Conservation (phyloP, 2,797 vertebrate genomes). For the Mastacembelus armatus region DNA sequence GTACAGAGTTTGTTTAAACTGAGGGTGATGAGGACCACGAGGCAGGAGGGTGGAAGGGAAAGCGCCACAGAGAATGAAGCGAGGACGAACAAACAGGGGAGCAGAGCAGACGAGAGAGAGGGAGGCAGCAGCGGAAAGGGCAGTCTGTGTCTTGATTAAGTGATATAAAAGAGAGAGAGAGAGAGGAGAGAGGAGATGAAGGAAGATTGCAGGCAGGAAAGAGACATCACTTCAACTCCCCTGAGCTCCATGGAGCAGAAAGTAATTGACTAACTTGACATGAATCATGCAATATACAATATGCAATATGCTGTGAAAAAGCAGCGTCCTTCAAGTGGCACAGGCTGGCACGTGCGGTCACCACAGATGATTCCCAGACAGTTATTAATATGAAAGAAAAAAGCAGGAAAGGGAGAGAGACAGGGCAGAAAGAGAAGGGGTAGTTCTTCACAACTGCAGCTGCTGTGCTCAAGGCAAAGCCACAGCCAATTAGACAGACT, state of each 20-base stretch:
- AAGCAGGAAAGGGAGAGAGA: conserved; percentile 51
- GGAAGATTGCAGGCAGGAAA: conserved; percentile 67
- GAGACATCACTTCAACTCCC: conserved; percentile 74
- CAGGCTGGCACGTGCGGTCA: conserved; percentile 52
- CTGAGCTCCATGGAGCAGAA: conserved; percentile 60
- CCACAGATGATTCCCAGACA: conserved; percentile 72
- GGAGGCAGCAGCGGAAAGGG: conserved; percentile 84
- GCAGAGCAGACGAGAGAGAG: conserved; percentile 66
- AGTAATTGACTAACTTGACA: conserved; percentile 70
- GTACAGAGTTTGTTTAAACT: conserved; percentile 37
- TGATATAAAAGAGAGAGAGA: conserved; percentile 70
- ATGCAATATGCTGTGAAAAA: conserved; percentile 46
- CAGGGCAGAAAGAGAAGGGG: conserved; percentile 60
- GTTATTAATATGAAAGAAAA: conserved; percentile 61
- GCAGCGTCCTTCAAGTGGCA: conserved; percentile 69
- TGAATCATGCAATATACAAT: conserved; percentile 63
- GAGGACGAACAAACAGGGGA: conserved; percentile 74
- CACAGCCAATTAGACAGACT: conserved; percentile 79
- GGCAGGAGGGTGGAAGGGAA: conserved; percentile 54
- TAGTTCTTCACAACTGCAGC: conserved; percentile 83
- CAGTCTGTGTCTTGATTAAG: conserved; percentile 86
- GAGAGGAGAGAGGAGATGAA: conserved; percentile 54
- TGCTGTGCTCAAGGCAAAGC: conserved; percentile 78
- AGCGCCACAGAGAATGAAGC: conserved; percentile 59
- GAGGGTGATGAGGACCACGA: conserved; percentile 55